phyloP scores from a whole-genome alignment of 2,113 vertebrate genomes.

The Leucopsar rothschildi region DNA sequence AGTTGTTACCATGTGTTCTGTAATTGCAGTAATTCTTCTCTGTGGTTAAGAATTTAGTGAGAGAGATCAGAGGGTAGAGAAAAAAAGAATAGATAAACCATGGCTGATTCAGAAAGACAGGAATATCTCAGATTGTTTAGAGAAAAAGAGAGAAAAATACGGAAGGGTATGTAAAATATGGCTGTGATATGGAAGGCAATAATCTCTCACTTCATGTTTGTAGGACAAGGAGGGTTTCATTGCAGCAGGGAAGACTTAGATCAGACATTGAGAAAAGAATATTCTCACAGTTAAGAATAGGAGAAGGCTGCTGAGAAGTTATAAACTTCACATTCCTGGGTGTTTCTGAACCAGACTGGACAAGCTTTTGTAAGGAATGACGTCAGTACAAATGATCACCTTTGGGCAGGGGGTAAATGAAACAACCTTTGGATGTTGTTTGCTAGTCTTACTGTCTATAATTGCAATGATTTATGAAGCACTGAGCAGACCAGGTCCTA shows the following conservation, averaged over 20 bases:
- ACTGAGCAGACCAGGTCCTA: neutral
- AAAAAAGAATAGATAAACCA: neutral
- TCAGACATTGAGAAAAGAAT: neutral
- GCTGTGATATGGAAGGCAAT: neutral
- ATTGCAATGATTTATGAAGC: constrained; percentile 5
- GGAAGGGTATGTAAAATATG: neutral
- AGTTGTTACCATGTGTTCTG: neutral
- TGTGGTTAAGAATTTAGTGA: neutral
- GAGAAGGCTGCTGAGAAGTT: neutral
- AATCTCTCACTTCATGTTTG: neutral
- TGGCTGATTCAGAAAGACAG: neutral
- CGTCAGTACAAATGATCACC: neutral
- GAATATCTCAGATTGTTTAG: neutral
- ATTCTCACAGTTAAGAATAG: neutral
- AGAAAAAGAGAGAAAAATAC: neutral
- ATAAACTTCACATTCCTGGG: neutral
- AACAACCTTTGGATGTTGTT: neutral
- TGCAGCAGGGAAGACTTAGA: neutral
- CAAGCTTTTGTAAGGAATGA: neutral
- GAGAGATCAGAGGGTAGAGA: neutral
- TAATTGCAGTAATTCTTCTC: neutral
- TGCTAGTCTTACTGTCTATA: neutral
- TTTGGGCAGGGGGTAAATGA: neutral
- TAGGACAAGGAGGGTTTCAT: neutral
- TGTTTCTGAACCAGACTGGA: neutral